Percentiles rank a stretch among this genome's conserved stretches.
Evolutionary conservation across 2,113 vertebrate genomes (phyloP).

Genomic region (Rhinopomastus cyanomelas): DNA sequence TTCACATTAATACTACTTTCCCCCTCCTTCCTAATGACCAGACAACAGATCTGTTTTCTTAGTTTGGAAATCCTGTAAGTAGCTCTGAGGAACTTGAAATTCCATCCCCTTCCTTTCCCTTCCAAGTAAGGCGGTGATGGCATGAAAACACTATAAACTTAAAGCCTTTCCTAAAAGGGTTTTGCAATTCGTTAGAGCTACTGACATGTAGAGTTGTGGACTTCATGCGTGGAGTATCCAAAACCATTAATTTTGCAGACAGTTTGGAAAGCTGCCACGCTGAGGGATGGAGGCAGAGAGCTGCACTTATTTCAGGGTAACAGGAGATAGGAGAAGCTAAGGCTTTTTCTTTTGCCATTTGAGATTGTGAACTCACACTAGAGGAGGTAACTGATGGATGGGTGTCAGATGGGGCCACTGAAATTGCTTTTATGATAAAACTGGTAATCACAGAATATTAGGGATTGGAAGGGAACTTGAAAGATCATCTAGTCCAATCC

Average conservation of each 20-base stretch:
- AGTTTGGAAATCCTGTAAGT: not conserved
- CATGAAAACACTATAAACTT: slow-evolving; percentile 21
- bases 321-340: not conserved
- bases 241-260: not conserved
- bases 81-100: slow-evolving; percentile 20
- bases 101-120: not conserved
- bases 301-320: not conserved
- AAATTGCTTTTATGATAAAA: not conserved
- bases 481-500: too few relatives aligned
- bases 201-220: slow-evolving; percentile 29
- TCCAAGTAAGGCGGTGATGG: slow-evolving; percentile 17
- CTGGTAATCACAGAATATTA: too few relatives aligned
- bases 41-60: not conserved
- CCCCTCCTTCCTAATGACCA: not conserved
- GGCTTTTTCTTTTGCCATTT: not conserved
- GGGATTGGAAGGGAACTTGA: too few relatives aligned
- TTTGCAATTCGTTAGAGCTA: slow-evolving; percentile 35
- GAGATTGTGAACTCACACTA: not conserved
- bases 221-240: not conserved
- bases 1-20: not conserved
- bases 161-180: slow-evolving; percentile 23
- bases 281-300: not conserved
- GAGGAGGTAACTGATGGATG: not conserved
- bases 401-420: not conserved
- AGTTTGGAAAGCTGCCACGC: slow-evolving; percentile 22